Evolutionary conservation across 2,888 invertebrate genomes (phyloP).

Genomic region (Cerastis rubricosa): DNA sequence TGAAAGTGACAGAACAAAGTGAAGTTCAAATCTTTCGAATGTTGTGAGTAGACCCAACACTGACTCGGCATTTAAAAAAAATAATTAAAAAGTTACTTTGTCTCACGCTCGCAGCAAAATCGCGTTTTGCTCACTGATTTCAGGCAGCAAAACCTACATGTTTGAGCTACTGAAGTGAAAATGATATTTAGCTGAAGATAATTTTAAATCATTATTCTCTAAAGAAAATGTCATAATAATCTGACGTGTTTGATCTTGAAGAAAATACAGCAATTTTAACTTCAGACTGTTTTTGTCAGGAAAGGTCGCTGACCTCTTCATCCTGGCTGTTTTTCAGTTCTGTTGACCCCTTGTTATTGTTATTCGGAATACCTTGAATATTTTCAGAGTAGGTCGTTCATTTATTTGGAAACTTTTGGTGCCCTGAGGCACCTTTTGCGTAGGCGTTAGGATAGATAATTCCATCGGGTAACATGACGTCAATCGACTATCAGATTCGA

Average conservation of each 20-base stretch:
- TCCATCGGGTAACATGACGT: not conserved
- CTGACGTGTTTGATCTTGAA: conserved; percentile 3
- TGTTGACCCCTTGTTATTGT: conserved; percentile 41
- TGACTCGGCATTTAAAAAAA: too few species aligned
- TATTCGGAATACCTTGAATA: conserved; percentile 13
- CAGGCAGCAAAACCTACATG: too few species aligned
- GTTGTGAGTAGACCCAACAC: too few species aligned
- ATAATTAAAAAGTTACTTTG: too few species aligned
- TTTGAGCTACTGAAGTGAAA: too few species aligned
- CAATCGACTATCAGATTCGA: not conserved
- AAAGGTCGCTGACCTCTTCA: conserved; percentile 12
- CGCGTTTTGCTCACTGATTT: too few species aligned
- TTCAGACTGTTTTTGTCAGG: conserved; percentile 15
- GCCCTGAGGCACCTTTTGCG: not conserved
- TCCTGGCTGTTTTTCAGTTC: conserved; percentile 21
- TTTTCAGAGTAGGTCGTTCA: not conserved
- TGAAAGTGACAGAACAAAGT: too few species aligned
- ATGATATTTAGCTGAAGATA: conserved; percentile 9
- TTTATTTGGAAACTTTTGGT: not conserved
- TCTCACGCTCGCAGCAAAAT: too few species aligned
- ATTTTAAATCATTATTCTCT: not conserved
- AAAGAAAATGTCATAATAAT: conserved; percentile 1
- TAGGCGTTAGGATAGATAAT: too few species aligned
- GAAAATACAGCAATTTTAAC: not conserved
- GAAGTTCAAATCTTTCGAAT: too few species aligned